Evolutionary conservation across 2,113 vertebrate species (phyloP), one percentile per base, ranked within the genome.

Genomic region (Cyprinodon tularosa): DNA sequence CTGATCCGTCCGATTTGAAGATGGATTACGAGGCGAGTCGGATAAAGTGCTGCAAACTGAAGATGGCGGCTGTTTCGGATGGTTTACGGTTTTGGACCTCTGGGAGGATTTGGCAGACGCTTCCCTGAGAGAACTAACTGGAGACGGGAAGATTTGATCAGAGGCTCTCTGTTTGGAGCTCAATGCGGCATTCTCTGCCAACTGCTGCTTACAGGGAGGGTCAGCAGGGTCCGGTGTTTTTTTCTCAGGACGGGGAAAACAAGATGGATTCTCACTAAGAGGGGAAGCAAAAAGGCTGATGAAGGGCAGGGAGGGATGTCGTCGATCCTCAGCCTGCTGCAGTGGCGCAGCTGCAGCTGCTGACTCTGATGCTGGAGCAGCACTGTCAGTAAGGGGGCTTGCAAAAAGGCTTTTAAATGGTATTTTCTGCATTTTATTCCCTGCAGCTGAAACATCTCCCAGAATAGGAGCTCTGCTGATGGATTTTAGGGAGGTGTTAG

Each of bases 341-440:
- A 94, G 92, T 12, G 93, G 93, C 0, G 85, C 37, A 60, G 82
- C 88, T 71, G 90, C 94, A 79, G 62, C n/a, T 20, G 89, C 85
- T 6, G 87, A 22, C 57, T 39, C 17, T 77, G 12, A 0, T 13
- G 0, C 66, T 20, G 84, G 64, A 89, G 84, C 17, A 63, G 84
- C 4, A 89, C 91, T 4, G 89, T 83, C 71, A 84, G 86, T 40
- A 90, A 95, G 81, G 84, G 94, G 88, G 90, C 36, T 92, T 90
- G 76, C 93, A 86, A 88, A 95, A 91, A 72, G 92, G 82, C 0
- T 88, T 64, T 4, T 82, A 85, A 89, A 86, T 3, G 53, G n/a
- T 48, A 2, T 83, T 42, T 72, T 68, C 12, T 14, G 42, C 7
- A 66, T 66, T n/a, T 80, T 40, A 57, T 67, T 61, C 38, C 4